Evolutionary conservation across 2,888 invertebrate species (phyloP).

Genomic region (Chesias legatella): DNA sequence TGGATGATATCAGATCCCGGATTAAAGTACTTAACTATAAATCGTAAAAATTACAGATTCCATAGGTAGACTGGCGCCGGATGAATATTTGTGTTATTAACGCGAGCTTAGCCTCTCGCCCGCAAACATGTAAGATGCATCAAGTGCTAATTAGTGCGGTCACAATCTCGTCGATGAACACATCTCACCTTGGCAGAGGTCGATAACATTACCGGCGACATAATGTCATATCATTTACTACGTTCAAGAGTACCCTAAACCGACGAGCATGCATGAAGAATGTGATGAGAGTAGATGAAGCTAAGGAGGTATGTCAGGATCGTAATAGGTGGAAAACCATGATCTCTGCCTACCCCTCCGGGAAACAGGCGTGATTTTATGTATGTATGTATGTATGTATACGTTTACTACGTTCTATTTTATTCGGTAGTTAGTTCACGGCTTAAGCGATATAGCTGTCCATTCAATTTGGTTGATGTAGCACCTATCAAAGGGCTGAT

Average conservation of each 20-base stretch:
- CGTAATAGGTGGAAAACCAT: no score
- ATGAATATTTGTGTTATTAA: conserved; percentile 38
- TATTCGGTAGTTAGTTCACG: conserved; percentile 17
- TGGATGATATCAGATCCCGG: conserved; percentile 30
- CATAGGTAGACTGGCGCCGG: conserved; percentile 38
- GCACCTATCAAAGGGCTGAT: conserved; percentile 48
- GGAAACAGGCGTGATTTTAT: no score
- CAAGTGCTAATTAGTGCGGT: conserved; percentile 52
- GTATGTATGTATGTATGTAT: no score
- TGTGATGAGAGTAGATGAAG: no score
- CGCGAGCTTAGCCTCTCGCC: conserved; percentile 34
- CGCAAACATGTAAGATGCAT: conserved; percentile 43
- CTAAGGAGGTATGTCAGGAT: no score
- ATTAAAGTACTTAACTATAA: conserved; percentile 19
- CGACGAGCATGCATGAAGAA: no score
- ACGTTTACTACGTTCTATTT: conserved; percentile 17
- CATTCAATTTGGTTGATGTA: conserved; percentile 42
- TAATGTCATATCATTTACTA: conserved; percentile 30
- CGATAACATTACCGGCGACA: conserved; percentile 48
- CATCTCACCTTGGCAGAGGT: conserved; percentile 60
- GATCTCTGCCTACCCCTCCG: no score
- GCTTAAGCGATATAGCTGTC: conserved; percentile 32
- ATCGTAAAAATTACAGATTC: conserved; percentile 29
- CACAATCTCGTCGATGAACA: conserved; percentile 53
- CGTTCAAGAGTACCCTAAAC: no score